These are phyloP conservation scores for Nephrotoma appendiculata DNA, from an alignment of 2,888 invertebrate species.

Conservation along the genomic window DNA sequence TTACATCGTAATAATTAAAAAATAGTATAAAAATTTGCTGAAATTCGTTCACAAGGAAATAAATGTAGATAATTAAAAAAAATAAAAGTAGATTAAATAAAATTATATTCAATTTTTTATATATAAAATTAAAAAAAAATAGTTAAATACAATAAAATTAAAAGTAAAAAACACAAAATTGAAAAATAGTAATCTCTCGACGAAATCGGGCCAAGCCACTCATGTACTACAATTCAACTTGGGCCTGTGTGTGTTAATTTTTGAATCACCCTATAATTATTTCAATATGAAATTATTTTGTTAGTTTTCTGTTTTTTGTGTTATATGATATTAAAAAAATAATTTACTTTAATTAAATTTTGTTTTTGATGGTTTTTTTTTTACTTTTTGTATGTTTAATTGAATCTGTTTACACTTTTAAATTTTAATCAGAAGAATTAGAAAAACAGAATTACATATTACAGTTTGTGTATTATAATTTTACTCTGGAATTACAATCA, in stretches of 20 bases:
- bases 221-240: neutral
- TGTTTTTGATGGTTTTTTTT: neutral
- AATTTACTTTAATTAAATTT: neutral
- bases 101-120: neutral
- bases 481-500: slow-evolving; percentile 19
- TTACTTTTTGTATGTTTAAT: neutral
- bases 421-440: neutral
- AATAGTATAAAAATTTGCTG: neutral
- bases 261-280: neutral
- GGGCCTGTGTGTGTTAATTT: neutral
- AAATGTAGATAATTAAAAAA: neutral
- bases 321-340: neutral
- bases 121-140: neutral
- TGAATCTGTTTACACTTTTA: neutral
- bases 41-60: neutral
- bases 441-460: neutral
- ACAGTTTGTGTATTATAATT: neutral
- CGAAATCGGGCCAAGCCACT: neutral
- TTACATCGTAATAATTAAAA: neutral
- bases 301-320: neutral
- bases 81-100: neutral
- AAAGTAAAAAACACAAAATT: neutral
- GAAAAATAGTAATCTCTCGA: neutral
- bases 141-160: neutral
- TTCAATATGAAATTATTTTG: neutral